These are phyloP conservation scores for Baryphthengus martii DNA, from an alignment of 2,113 vertebrate genomes.

Conservation along the genomic window DNA sequence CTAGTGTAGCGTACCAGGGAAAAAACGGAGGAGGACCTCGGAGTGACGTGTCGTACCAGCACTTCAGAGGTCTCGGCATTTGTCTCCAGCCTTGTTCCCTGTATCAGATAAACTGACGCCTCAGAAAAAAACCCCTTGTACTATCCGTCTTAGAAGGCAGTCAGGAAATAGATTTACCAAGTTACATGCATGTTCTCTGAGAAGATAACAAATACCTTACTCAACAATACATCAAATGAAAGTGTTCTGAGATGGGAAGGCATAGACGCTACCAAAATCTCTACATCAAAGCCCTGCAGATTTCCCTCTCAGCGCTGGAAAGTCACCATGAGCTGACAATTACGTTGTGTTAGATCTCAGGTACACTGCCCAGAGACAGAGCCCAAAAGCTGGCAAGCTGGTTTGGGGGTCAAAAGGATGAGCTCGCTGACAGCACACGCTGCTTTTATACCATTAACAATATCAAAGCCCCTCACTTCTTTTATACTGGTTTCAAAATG, in stretches of 20 bases:
- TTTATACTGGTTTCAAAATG: background rate
- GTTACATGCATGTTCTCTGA: background rate
- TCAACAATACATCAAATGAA: constrained; percentile 38
- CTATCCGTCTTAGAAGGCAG: background rate
- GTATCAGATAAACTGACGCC: constrained; percentile 26
- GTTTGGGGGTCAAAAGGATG: background rate
- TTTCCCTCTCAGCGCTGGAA: background rate
- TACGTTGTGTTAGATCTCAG: background rate
- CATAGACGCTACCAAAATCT: background rate
- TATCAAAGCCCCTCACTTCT: background rate
- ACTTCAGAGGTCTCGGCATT: background rate
- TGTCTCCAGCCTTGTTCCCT: constrained; percentile 18
- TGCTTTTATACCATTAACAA: background rate
- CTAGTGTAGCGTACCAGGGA: background rate
- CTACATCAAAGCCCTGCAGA: constrained; percentile 2
- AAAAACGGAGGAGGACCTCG: background rate
- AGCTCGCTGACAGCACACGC: background rate
- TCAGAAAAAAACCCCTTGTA: background rate
- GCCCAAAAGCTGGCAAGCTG: background rate
- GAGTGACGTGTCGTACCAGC: background rate
- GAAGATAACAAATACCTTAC: constrained; percentile 39
- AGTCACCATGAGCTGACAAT: background rate
- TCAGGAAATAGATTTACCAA: constrained; percentile 28
- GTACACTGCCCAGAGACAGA: background rate
- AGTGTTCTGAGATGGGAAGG: background rate